Conservation (phyloP, 1,140 invertebrate species). For the Chionoecetes opilio region DNA sequence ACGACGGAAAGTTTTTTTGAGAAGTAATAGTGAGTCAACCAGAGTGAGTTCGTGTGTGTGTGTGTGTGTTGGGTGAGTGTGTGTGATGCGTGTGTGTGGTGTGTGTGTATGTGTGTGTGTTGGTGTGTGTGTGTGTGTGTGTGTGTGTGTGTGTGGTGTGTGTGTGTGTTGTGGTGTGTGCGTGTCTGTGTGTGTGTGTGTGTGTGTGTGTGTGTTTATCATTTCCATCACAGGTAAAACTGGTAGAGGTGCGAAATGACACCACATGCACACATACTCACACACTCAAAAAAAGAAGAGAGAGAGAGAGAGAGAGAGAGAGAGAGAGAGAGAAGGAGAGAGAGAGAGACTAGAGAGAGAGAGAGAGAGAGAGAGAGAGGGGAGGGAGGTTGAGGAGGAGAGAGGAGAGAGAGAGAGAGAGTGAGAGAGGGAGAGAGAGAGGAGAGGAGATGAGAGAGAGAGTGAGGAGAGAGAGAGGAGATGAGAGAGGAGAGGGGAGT, state of each 20-base stretch:
- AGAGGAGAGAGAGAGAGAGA: too few relatives aligned
- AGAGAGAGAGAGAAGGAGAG: conserved; percentile 29
- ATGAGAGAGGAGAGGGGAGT: neutral
- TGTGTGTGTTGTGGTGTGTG: too few relatives aligned
- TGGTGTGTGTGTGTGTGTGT: conserved; percentile 6
- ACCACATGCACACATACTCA: too few relatives aligned
- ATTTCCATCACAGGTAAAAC: too few relatives aligned
- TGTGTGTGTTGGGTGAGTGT: neutral
- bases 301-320: conserved; percentile 44
- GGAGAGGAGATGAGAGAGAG: neutral
- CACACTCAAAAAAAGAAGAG: neutral
- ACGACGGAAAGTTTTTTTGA: neutral
- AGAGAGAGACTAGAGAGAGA: neutral
- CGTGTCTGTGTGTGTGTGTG: too few relatives aligned
- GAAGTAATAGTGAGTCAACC: conserved; percentile 18
- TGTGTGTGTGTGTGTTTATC: too few relatives aligned
- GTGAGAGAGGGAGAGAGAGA: too few relatives aligned
- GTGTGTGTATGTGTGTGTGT: neutral
- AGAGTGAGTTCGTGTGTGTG: neutral
- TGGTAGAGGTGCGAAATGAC: too few relatives aligned
- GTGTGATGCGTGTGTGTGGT: conserved; percentile 11
- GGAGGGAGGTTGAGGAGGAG: too few relatives aligned
- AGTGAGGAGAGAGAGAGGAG: neutral
- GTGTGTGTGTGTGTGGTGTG: conserved; percentile 6
- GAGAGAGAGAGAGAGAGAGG: too few relatives aligned